These are phyloP conservation scores for Ditula angustiorana DNA, from an alignment of 2,888 invertebrate species.

Conservation along the genomic window DNA sequence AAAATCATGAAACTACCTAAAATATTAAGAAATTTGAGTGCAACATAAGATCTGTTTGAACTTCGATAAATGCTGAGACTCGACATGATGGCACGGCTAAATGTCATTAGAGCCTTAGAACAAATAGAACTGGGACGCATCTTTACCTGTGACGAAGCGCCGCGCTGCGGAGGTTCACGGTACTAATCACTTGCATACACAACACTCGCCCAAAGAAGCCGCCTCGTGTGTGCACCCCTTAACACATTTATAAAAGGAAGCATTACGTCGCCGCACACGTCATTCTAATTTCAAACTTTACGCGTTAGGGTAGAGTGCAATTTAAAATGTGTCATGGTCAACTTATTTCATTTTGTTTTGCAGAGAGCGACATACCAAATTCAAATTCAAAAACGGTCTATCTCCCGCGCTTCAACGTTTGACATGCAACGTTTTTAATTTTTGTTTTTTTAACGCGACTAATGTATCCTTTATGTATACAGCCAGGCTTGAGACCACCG, in stretches of 20 bases:
- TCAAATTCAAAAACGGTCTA: slow-evolving; percentile 52
- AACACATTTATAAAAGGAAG: slow-evolving; percentile 22
- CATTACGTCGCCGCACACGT: slow-evolving; percentile 54
- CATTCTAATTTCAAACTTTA: slow-evolving; percentile 39
- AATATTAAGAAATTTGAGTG: neutral
- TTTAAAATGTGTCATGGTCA: neutral
- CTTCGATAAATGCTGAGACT: slow-evolving; percentile 46
- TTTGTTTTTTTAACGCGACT: slow-evolving; percentile 54
- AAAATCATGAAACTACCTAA: neutral
- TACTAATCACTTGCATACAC: slow-evolving; percentile 78
- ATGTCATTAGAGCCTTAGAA: slow-evolving; percentile 46
- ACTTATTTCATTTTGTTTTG: neutral
- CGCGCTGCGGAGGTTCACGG: slow-evolving; percentile 74
- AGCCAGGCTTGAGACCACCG: slow-evolving; percentile 72
- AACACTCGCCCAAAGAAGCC: slow-evolving; percentile 66
- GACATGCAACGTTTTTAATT: slow-evolving; percentile 53
- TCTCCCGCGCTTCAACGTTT: slow-evolving; percentile 32
- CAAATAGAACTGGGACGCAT: slow-evolving; percentile 51
- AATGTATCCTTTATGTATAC: slow-evolving; percentile 72
- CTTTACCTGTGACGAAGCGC: slow-evolving; percentile 64
- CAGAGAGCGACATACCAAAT: slow-evolving; percentile 17
- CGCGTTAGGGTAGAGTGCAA: slow-evolving; percentile 30
- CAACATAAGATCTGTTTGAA: slow-evolving; percentile 41
- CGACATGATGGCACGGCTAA: slow-evolving; percentile 39
- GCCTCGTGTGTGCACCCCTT: slow-evolving; percentile 68